Evolutionary conservation across 2,797 vertebrate species (phyloP), one percentile per base, ranked within the genome.

Genomic region (Paratrypauchen microcephalus): DNA sequence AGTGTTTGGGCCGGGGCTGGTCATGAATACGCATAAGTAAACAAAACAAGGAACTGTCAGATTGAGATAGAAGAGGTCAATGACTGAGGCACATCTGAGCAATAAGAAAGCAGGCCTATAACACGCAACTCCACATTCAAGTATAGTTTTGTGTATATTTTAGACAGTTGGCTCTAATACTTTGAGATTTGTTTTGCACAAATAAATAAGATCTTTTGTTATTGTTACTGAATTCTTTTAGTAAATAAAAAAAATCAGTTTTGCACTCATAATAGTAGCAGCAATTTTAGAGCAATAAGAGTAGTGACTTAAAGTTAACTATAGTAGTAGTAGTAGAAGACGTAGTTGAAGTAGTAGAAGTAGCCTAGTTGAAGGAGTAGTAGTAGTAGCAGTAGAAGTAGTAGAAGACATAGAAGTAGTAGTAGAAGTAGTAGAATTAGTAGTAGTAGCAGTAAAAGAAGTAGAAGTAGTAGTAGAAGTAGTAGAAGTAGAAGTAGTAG

Each of bases 11-110:
- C 57, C 71, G 77, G 65, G 73, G 69, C 19, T 26, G 61, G 36
- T 69, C 68, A 74, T 84, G 85, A 75, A 78, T 87, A 81, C 87
- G 80, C 81, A 83, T 81, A 70, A 85, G 85, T 83, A 85, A 88
- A 84, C 83, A 86, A 81, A 87, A 78, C 77, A 82, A 76, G 68
- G 74, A 71, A 79, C 79, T 74, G 85, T 76, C 82, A 77, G 70
- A 71, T 74, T 76, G 76, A 69, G 69, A 72, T 76, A 80, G 83
- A 72, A 21, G 8, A 82, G 79, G 82, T 86, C 82, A 82, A 68
- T 15, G 80, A 81, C 72, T 32, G 57, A 0, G 2, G 32, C 58
- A 16, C 41, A 3, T 72, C 57, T 21, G 23, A 65, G 66, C 56
- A 52, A 65, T 52, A 52, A 21, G 36, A 39, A 61, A 36, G 6